Conservation (phyloP, 2,888 invertebrate species). For the Caenorhabditis drosophilae region DNA sequence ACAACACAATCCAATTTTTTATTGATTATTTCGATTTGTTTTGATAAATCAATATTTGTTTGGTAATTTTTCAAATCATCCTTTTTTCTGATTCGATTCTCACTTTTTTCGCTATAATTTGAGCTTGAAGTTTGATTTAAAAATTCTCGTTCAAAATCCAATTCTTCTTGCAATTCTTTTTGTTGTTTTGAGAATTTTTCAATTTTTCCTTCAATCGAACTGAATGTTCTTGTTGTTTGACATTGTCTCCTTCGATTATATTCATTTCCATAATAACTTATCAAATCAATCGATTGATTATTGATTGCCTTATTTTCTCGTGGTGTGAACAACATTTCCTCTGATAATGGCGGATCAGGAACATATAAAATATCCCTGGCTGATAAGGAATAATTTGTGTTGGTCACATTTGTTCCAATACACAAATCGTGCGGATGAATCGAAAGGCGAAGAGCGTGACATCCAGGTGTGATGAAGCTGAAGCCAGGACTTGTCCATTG, state of each 20-base stretch:
- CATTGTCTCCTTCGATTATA: constrained; percentile 1
- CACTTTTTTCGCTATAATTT: not conserved
- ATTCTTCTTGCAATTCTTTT: constrained; percentile 15
- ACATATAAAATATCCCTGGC: constrained; percentile 30
- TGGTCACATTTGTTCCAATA: constrained; percentile 9
- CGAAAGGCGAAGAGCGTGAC: constrained; percentile 25
- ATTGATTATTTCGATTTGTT: constrained; percentile 12
- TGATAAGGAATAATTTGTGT: constrained; percentile 11
- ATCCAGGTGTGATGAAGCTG: constrained; percentile 22
- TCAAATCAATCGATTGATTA: too few relatives aligned
- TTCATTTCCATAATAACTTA: constrained; percentile 14
- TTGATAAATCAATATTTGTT: not conserved
- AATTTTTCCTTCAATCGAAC: constrained; percentile 27
- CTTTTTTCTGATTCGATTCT: not conserved
- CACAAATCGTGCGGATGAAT: constrained; percentile 37
- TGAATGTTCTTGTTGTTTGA: constrained; percentile 10
- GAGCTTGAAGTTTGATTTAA: constrained; percentile 9
- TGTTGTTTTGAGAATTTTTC: constrained; percentile 21
- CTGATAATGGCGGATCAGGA: not conserved
- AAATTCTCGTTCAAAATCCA: constrained; percentile 19
- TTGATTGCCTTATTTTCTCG: too few relatives aligned
- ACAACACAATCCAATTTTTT: constrained; percentile 22
- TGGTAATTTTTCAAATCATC: too few relatives aligned
- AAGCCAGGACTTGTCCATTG: constrained; percentile 41
- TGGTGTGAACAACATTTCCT: not conserved